Conservation (phyloP, 1,140 invertebrate species). For the Pseudomyrmex pallidus region DNA sequence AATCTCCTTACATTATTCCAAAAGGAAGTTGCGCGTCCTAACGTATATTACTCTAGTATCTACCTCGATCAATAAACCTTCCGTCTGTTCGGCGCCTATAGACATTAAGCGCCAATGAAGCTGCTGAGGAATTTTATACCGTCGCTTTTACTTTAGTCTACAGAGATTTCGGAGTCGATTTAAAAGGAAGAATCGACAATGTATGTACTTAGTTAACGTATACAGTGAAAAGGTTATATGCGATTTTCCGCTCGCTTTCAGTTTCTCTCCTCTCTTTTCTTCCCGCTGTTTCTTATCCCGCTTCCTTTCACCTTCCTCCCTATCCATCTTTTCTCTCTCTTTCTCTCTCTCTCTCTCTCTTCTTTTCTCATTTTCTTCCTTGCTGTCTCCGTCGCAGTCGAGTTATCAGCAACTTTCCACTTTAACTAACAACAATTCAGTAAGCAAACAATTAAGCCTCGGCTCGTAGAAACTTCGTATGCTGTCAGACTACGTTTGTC, state of each 20-base stretch:
- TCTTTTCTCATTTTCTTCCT: conserved; percentile 42
- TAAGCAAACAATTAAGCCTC: conserved; percentile 82
- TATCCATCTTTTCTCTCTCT: background rate
- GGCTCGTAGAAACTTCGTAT: conserved; percentile 72
- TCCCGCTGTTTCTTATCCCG: background rate
- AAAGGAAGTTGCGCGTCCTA: background rate
- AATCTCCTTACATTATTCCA: conserved; percentile 51
- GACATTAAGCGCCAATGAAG: conserved; percentile 33
- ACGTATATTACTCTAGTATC: conserved; percentile 18
- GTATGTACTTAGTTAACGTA: conserved; percentile 52
- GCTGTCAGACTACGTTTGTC: conserved; percentile 55
- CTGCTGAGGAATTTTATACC: background rate
- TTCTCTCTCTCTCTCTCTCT: background rate
- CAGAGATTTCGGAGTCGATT: conserved; percentile 24
- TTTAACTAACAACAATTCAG: conserved; percentile 82
- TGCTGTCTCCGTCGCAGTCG: conserved; percentile 56
- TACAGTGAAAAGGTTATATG: conserved; percentile 14
- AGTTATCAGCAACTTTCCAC: conserved; percentile 83
- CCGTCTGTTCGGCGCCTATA: background rate
- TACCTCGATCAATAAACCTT: conserved; percentile 21
- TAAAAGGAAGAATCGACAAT: conserved; percentile 21
- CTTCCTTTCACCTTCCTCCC: background rate
- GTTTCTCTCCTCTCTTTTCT: background rate
- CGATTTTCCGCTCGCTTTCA: conserved; percentile 17
- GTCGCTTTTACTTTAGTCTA: conserved; percentile 36